phyloP scores from a whole-genome alignment of 1,140 invertebrate genomes.

The Philopotamus ludificatus region DNA sequence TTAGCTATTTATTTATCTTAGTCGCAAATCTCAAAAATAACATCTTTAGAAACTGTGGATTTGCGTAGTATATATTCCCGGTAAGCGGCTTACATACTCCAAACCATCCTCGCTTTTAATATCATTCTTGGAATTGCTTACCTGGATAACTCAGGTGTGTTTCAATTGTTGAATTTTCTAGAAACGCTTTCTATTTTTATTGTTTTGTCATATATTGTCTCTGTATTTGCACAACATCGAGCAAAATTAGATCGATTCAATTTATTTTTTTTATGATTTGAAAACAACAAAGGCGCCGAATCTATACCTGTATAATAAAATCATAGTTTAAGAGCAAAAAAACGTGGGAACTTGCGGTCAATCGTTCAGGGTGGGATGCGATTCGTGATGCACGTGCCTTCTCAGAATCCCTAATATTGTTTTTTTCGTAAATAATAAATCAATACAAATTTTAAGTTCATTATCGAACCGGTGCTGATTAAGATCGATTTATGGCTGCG shows the following conservation, averaged over 20 bases:
- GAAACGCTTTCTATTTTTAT: no score
- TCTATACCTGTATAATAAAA: no score
- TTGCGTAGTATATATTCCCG: not conserved
- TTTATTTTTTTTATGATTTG: not conserved
- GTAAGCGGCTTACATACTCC: not conserved
- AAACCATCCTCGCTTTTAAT: no score
- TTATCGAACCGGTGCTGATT: no score
- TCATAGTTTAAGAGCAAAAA: no score
- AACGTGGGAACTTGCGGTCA: not conserved
- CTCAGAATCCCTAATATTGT: not conserved
- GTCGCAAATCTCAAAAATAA: not conserved
- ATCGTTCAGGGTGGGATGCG: not conserved
- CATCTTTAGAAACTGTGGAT: not conserved
- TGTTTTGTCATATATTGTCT: no score
- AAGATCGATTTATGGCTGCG: no score
- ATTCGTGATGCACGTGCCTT: not conserved
- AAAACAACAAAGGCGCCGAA: no score
- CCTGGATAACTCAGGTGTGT: not conserved
- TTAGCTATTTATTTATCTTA: not conserved
- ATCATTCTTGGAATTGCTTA: not conserved
- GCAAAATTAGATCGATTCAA: not conserved
- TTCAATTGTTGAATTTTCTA: not conserved
- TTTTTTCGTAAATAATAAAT: not conserved
- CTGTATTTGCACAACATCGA: not conserved
- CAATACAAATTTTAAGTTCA: no score